These are phyloP conservation scores for Megaceryle torquata DNA, from an alignment of 2,113 vertebrate genomes.

Conservation along the genomic window DNA sequence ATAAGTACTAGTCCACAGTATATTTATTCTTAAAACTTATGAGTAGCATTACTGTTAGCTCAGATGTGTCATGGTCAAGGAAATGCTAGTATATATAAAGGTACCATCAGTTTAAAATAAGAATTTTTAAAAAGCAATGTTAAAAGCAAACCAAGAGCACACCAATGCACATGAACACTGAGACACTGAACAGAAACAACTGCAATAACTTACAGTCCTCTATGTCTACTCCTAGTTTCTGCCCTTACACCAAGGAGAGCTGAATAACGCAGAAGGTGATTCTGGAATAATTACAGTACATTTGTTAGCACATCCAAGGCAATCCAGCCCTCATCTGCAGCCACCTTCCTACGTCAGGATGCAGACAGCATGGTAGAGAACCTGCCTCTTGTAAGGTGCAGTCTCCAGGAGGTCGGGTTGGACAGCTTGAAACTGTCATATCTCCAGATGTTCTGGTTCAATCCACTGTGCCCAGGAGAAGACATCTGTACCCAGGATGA, in stretches of 20 bases:
- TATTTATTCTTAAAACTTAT: background rate
- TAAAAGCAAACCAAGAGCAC: background rate
- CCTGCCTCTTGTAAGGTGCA: background rate
- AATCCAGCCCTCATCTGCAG: background rate
- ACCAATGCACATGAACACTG: background rate
- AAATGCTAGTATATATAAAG: background rate
- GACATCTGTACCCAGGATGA: background rate
- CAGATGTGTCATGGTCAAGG: background rate
- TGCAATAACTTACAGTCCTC: background rate
- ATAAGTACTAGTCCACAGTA: background rate
- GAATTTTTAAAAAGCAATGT: background rate
- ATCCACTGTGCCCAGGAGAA: background rate
- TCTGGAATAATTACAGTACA: background rate
- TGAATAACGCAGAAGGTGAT: fast-evolving
- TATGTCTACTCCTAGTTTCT: background rate
- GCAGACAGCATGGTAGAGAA: background rate
- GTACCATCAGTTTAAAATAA: background rate
- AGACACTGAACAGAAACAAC: background rate
- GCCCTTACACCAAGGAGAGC: background rate
- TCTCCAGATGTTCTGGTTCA: background rate
- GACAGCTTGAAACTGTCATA: background rate
- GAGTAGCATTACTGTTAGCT: background rate
- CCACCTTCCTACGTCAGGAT: background rate
- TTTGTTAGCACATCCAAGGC: background rate
- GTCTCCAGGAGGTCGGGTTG: background rate